Conservation (phyloP, 1,140 invertebrate species). For the Bombus pyrosoma region DNA sequence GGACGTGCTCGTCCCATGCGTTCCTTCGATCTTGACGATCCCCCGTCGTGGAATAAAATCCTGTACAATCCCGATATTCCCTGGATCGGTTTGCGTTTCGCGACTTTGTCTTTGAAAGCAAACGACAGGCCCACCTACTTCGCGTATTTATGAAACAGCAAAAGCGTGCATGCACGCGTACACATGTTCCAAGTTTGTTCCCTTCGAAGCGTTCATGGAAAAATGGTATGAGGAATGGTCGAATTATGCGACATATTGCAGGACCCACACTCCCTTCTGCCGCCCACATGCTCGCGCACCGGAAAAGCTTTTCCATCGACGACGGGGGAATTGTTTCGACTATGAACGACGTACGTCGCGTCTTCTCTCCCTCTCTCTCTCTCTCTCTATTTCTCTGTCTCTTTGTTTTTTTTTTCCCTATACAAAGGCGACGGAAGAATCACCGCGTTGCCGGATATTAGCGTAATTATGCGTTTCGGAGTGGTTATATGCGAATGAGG, state of each 20-base stretch:
- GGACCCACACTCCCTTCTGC: conserved; percentile 38
- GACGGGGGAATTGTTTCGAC: conserved; percentile 54
- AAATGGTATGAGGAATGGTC: conserved; percentile 70
- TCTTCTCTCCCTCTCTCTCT: conserved; percentile 1
- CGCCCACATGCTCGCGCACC: conserved; percentile 30
- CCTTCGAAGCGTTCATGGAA: conserved; percentile 46
- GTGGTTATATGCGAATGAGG: not conserved
- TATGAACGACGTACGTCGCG: conserved; percentile 1
- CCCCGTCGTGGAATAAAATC: conserved; percentile 44
- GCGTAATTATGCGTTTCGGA: not conserved
- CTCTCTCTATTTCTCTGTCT: not conserved
- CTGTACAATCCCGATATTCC: conserved; percentile 58
- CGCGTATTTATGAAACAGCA: conserved; percentile 59
- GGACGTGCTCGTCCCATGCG: too few species aligned
- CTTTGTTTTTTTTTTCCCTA: not conserved
- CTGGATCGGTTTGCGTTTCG: conserved; percentile 57
- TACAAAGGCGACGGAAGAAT: not conserved
- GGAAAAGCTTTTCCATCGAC: conserved; percentile 54
- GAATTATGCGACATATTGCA: conserved; percentile 76
- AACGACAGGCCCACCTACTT: conserved; percentile 20
- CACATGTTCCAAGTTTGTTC: conserved; percentile 62
- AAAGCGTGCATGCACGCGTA: conserved; percentile 49
- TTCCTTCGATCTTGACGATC: conserved; percentile 39
- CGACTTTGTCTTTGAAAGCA: conserved; percentile 53
- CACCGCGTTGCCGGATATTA: conserved; percentile 13